Base-by-base conservation (phyloP, 2,797 vertebrate genomes). In the Amniataba percoides region DNA sequence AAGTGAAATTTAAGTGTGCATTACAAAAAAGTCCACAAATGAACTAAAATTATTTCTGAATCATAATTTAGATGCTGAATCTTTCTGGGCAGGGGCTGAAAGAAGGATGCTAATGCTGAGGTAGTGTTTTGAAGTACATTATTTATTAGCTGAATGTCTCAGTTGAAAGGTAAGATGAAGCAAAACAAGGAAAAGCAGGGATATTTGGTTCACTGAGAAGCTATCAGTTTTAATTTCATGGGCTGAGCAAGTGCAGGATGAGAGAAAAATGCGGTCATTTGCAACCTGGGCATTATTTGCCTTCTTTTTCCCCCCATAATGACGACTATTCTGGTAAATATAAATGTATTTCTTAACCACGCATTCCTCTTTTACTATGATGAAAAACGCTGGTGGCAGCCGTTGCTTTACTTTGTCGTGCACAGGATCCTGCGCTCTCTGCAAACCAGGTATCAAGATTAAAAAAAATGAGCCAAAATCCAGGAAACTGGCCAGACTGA, bases 401-500 rank as follows among this genome's bases (percentile, higher is more conserved):
- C 46, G 5, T 15, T 55, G 42, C 40, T 42, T 46, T 34, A 14
- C 27, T 39, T 15, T 16, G 2, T 0, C n/a, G 0, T 49, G 13
- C n/a, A 12, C 18, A 6, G 34, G 13, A 42, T 36, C 43, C 34
- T n/a, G 7, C 0, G 18, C 31, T 67, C 21, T 21, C 51, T 57
- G 18, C 18, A 66, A 27, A 57, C 55, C 15, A 62, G 25, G 68
- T 25, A 39, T 27, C 59, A 42, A 60, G 25, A 70, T 62, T n/a
- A n/a, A 31, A 66, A 39, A 77, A 78, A 65, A 55, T 21, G 13
- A 68, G 13, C 43, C 19, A 63, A 10, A 65, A 23, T 67, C 56
- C n/a, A 68, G 67, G 61, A 80, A 75, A 57, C 6, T 2, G 52
- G 68, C 71, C 74, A 83, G 65, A 60, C 15, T 10, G 43, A 43